phyloP scores from a whole-genome alignment of 1,140 invertebrate species.

The Lepidurus packardi region DNA sequence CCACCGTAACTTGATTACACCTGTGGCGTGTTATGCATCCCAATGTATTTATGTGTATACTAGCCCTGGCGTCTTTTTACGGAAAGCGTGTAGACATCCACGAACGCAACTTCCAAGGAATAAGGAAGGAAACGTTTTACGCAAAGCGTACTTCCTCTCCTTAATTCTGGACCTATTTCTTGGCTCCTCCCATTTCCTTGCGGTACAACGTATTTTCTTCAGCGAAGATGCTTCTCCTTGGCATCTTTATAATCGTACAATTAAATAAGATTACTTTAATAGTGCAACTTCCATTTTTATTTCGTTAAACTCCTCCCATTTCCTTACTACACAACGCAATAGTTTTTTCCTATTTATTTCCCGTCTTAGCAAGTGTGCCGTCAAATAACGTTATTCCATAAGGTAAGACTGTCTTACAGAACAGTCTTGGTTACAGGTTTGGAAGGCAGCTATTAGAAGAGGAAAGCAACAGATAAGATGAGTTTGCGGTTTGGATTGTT shows the following conservation, averaged over 20 bases:
- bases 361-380: too few species aligned
- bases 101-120: neutral
- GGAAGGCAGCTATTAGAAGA: too few species aligned
- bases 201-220: neutral
- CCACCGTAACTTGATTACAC: constrained; percentile 12
- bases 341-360: too few species aligned
- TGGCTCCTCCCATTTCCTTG: neutral
- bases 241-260: neutral
- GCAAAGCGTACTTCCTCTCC: constrained; percentile 9
- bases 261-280: too few species aligned
- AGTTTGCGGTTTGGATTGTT: too few species aligned
- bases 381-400: too few species aligned
- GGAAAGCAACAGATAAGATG: too few species aligned
- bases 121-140: constrained; percentile 4
- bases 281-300: too few species aligned
- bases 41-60: neutral
- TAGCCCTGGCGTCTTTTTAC: neutral
- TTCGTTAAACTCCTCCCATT: too few species aligned
- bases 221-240: neutral
- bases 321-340: too few species aligned
- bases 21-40: neutral
- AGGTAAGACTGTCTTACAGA: too few species aligned
- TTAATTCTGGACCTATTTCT: neutral
- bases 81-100: neutral
- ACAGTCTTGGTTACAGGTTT: too few species aligned